Base-by-base conservation (phyloP, 2,113 vertebrate genomes). In the Oxyura jamaicensis region DNA sequence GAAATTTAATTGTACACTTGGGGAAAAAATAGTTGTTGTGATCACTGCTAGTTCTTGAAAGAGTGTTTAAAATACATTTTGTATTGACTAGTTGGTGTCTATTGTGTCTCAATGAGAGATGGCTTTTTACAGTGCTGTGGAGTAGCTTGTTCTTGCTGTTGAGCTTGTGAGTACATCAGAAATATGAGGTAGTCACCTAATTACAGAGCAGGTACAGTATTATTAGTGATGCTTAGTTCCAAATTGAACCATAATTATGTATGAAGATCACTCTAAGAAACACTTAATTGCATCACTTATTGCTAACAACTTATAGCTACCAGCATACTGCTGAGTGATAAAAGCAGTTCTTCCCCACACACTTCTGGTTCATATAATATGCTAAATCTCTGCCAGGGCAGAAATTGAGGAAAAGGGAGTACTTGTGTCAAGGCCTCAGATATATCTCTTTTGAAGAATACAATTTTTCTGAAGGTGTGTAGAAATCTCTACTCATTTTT, bases 221-320 rank as follows among this genome's bases (percentile, higher is more conserved):
- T 93, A 96, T 95, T 97, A 96, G 86, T 91, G 95, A 95, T 8
- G 13, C 1, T 3, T 76, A 78, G 80, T 77, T 96, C 95, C 86
- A 94, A 97, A 96, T 87, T 88, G 92, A 96, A 74, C 83, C 81
- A 41, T 96, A 96, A 97, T 96, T 96, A 94, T 89, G 88, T 17
- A 87, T 84, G 93, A 96, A 95, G 93, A 96, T 96, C 95, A 89
- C 86, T 96, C 86, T 84, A 92, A 96, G 93, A 96, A 97, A 91
- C 74, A 73, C 88, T 95, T 97, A 97, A 97, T 95, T 96, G 93
- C 91, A 87, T 95, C 93, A 95, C 86, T 96, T 96, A 87, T 52
- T 87, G 86, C 74, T 95, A 94, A 92, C 67, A 87, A 77, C 91
- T 93, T 89, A 35, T 29, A 93, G 90, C 62, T 95, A 85, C 75